Evolutionary conservation across 2,797 vertebrate genomes (phyloP).

Genomic region (Microctenopoma steveboyesi): DNA sequence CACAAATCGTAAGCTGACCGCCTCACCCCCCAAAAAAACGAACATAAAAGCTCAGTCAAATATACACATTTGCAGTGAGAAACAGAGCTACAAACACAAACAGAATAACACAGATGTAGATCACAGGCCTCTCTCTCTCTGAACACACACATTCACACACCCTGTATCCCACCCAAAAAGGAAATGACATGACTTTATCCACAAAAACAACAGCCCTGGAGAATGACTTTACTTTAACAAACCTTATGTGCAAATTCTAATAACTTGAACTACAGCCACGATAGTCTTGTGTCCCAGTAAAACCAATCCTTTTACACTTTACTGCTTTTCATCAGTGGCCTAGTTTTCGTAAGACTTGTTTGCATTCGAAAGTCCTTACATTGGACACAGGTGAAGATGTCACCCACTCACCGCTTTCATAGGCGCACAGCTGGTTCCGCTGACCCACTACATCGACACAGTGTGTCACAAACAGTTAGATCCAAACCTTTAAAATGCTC

Average conservation of each 20-base stretch:
- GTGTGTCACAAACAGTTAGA: conserved; percentile 70
- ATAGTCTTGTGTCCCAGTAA: conserved; percentile 37
- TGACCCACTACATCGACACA: conserved; percentile 46
- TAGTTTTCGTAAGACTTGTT: conserved; percentile 46
- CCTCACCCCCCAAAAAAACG: conserved; percentile 12
- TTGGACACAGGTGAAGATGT: conserved; percentile 66
- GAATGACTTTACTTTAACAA: conserved; percentile 36
- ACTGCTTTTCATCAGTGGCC: conserved; percentile 23
- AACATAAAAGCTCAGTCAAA: conserved; percentile 38
- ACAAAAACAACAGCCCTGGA: conserved; percentile 19
- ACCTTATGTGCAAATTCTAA: conserved; percentile 37
- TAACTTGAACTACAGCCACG: conserved; percentile 33
- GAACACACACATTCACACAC: conserved; percentile 8
- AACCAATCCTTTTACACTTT: conserved; percentile 35
- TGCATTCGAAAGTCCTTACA: conserved; percentile 52
- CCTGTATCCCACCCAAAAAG: conserved; percentile 25
- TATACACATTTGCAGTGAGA: conserved; percentile 30
- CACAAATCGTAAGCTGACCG: conserved; percentile 54
- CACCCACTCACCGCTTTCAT: conserved; percentile 14
- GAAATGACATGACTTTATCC: conserved; percentile 32
- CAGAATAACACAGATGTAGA: conserved; percentile 8
- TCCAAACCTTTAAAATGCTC: conserved; percentile 62
- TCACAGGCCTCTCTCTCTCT: not conserved
- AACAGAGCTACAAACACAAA: conserved; percentile 23
- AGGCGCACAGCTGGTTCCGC: conserved; percentile 52